Evolutionary conservation across 2,113 vertebrate genomes (phyloP), one percentile per base, ranked within the genome.

Genomic region (Aptenodytes forsteri): DNA sequence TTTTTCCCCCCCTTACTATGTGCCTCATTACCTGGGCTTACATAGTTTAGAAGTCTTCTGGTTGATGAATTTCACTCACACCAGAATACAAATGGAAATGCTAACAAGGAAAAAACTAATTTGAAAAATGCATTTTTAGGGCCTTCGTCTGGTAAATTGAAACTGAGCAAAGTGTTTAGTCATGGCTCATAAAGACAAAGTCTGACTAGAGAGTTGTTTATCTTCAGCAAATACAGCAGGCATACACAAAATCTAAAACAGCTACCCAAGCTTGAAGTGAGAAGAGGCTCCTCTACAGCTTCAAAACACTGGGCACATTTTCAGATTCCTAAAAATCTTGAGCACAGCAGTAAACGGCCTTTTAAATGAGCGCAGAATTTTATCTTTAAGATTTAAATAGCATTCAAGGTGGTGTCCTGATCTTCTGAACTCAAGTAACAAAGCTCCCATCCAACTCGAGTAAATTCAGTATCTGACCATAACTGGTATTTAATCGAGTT

Each of bases 111-210:
- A 83, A 79, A 91, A 91, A 18, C 23, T 79, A 46, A 76, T 79
- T 61, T 89, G 61, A 82, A 95, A 91, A 93, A 89, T 76, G 66
- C 49, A 16, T 95, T 93, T 93, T 93, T 82, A 91, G 50, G 80
- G 47, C 56, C 62, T 91, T 83, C 72, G 56, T 89, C 61, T 89
- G 88, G 88, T 70, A 95, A 93, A 91, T 83, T 89, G 91, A 91
- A 95, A 91, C 46, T 44, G 84, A 83, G 81, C 34, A 27, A 29
- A 75, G 80, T 54, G 32, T 82, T 93, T 91, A 91, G 83, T 96
- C 83, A 89, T 73, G 83, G 83, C 72, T 95, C 87, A 85, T 88
- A 87, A 93, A 90, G 71, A 65, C 18, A 32, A 93, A 79, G 56
- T 73, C 88, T 83, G 84, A 56, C 84, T 83, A 30, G 84, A 73